These are phyloP conservation scores for Kryptolebias ocellatus DNA, from an alignment of 2,797 vertebrate species.

Conservation along the genomic window DNA sequence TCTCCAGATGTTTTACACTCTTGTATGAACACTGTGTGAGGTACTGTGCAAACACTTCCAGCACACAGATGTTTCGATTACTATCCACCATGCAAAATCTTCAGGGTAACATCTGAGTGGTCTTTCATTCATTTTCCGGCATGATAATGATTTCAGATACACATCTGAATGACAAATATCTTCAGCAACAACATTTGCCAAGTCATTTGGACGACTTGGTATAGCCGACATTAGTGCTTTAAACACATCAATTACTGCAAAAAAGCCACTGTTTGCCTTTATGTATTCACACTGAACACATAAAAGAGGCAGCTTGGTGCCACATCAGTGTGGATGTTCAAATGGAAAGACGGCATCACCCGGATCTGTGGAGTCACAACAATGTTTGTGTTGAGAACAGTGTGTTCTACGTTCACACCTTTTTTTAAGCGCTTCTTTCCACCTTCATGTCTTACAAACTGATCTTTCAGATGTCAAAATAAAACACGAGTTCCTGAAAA, in stretches of 20 bases:
- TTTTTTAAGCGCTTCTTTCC: too few species aligned
- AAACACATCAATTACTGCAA: neutral
- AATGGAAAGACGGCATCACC: neutral
- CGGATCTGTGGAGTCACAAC: neutral
- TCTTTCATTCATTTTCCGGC: constrained; percentile 6
- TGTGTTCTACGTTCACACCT: neutral
- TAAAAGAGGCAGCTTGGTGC: neutral
- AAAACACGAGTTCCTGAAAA: too few species aligned
- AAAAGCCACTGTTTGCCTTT: neutral
- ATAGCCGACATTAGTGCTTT: neutral
- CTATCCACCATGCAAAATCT: constrained; percentile 1
- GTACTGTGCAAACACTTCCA: neutral
- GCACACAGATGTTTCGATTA: constrained; percentile 17
- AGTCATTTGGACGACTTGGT: neutral
- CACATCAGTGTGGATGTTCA: neutral
- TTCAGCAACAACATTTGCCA: neutral
- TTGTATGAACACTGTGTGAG: neutral
- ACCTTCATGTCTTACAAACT: too few species aligned
- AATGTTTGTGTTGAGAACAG: neutral
- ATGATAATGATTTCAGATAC: neutral
- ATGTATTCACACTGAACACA: neutral
- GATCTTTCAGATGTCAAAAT: too few species aligned
- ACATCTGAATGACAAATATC: neutral
- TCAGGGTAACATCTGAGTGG: constrained; percentile 12
- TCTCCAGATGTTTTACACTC: constrained; percentile 23